Conservation (phyloP, 2,113 vertebrate genomes). For the Eupsittula cactorum region DNA sequence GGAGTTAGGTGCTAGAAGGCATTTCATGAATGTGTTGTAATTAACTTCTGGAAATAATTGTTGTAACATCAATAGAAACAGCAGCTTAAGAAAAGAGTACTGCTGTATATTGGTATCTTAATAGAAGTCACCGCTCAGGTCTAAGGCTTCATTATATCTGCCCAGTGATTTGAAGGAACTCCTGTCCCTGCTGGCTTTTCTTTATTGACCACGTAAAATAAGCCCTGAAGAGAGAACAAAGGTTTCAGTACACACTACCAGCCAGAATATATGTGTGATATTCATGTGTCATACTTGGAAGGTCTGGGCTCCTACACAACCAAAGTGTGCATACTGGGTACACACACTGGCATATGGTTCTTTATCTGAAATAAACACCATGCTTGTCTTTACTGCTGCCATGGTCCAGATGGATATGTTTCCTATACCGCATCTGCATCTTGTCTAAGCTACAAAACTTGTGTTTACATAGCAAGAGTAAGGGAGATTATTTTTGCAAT, state of each 20-base stretch:
- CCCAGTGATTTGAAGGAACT: background rate
- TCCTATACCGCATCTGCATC: background rate
- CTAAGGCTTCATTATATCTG: background rate
- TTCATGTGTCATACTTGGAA: background rate
- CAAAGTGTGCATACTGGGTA: accelerated
- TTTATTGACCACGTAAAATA: background rate
- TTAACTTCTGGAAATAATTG: background rate
- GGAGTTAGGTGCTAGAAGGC: background rate
- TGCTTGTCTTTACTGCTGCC: background rate
- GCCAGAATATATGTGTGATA: background rate
- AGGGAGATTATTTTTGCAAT: background rate
- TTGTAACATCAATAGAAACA: background rate
- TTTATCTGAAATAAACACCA: background rate
- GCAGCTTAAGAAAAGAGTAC: background rate
- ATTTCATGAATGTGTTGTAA: background rate
- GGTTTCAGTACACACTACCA: background rate
- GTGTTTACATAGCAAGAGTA: background rate
- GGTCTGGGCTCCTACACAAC: background rate
- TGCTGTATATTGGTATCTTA: background rate
- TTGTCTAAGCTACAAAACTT: background rate
- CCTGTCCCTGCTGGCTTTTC: background rate
- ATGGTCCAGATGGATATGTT: background rate
- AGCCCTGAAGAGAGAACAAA: background rate
- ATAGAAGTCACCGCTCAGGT: background rate
- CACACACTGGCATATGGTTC: background rate